Conservation (phyloP, 2,797 vertebrate genomes). For the Liasis olivaceus region DNA sequence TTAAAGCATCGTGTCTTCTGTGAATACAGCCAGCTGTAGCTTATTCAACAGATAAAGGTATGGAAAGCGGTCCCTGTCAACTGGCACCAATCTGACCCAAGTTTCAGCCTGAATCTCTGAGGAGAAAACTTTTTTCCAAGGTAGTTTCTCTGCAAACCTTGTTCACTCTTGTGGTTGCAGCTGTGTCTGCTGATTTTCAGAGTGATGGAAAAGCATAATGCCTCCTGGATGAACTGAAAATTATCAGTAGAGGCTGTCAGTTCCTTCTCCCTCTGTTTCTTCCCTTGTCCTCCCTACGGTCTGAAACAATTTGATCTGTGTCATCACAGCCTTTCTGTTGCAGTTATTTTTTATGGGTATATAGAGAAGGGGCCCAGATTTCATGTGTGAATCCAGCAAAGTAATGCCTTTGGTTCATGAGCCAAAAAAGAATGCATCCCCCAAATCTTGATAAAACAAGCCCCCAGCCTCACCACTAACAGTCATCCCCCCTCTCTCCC, state of each 20-base stretch:
- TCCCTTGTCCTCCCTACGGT: not conserved
- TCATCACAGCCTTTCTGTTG: not conserved
- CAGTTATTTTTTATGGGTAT: not conserved
- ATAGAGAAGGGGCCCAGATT: not conserved
- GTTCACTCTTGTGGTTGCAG: not conserved
- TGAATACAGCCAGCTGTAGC: not conserved
- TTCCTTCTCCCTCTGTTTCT: not conserved
- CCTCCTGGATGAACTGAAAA: conserved; percentile 28
- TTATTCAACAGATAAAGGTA: not conserved
- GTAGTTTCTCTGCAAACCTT: not conserved
- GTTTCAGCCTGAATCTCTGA: not conserved
- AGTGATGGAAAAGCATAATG: not conserved
- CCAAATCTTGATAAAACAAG: conserved; percentile 41
- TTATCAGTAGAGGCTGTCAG: not conserved
- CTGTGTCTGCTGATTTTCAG: conserved; percentile 11
- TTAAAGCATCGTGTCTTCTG: not conserved
- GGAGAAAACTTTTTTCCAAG: not conserved
- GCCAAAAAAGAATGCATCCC: conserved; percentile 36
- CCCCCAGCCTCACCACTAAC: conserved; percentile 49
- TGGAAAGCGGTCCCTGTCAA: not conserved
- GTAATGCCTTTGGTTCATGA: conserved; percentile 4
- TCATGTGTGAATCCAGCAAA: conserved; percentile 17
- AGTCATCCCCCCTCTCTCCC: conserved; percentile 22
- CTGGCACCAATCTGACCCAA: not conserved
- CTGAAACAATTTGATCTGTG: conserved; percentile 5